Conservation (phyloP, 2,888 invertebrate genomes). For the Cryptus viduatorius region DNA sequence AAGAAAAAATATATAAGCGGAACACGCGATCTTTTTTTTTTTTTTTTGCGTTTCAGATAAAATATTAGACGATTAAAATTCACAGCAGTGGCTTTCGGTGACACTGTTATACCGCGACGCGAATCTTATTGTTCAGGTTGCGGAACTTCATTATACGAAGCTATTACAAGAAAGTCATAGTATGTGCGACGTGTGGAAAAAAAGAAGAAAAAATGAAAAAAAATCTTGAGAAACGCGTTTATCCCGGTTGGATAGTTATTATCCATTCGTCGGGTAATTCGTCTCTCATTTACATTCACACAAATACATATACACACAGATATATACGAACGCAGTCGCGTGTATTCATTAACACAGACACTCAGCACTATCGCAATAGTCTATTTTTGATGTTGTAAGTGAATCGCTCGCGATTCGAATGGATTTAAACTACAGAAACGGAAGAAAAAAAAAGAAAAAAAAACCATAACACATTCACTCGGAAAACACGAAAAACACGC, state of each 20-base stretch:
- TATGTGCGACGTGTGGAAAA: constrained; percentile 53
- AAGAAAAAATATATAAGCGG: not conserved
- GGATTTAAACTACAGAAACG: constrained; percentile 75
- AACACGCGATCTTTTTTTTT: constrained; percentile 31
- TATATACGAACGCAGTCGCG: constrained; percentile 18
- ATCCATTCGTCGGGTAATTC: constrained; percentile 52
- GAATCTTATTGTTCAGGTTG: constrained; percentile 66
- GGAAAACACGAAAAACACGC: constrained; percentile 49
- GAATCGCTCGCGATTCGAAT: constrained; percentile 81
- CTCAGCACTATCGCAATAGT: constrained; percentile 83
- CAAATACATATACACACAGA: not conserved
- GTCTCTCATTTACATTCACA: constrained; percentile 29
- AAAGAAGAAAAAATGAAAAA: not conserved
- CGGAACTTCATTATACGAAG: constrained; percentile 59
- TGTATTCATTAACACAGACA: constrained; percentile 63
- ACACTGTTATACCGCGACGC: constrained; percentile 60
- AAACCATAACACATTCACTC: constrained; percentile 9
- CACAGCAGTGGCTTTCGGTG: constrained; percentile 60
- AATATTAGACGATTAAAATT: constrained; percentile 52
- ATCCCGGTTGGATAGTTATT: constrained; percentile 58
- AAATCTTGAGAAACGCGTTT: not conserved
- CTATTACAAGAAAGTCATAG: constrained; percentile 60
- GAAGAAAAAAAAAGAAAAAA: not conserved
- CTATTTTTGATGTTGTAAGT: constrained; percentile 84
- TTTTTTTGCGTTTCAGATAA: constrained; percentile 7